Percentiles rank a stretch among this genome's conserved stretches.
phyloP scores from a whole-genome alignment of 2,113 vertebrate species.

The Hirundichthys speculiger region DNA sequence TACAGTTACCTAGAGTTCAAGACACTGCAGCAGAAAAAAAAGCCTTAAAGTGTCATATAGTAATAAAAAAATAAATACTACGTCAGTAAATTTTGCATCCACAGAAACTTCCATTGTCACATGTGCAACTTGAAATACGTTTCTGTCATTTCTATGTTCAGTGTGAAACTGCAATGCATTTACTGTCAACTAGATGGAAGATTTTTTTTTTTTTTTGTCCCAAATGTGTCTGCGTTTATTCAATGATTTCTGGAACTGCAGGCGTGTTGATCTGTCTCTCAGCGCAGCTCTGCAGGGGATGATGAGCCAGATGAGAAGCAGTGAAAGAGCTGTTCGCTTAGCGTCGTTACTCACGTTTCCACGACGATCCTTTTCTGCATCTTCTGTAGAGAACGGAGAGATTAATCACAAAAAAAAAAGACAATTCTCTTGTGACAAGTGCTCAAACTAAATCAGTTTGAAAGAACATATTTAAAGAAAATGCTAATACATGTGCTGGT shows the following conservation, averaged over 20 bases:
- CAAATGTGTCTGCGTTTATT: too few relatives aligned
- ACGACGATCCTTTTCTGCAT: slow-evolving; percentile 46
- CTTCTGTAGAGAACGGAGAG: slow-evolving; percentile 54
- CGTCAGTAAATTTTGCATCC: too few relatives aligned
- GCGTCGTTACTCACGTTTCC: slow-evolving; percentile 72
- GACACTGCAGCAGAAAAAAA: too few relatives aligned
- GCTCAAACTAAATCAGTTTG: background rate
- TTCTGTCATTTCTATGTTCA: too few relatives aligned
- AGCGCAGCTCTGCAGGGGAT: background rate
- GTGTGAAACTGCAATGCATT: too few relatives aligned
- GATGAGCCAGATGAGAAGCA: slow-evolving; percentile 55
- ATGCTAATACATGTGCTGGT: slow-evolving; percentile 3
- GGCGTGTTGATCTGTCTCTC: background rate
- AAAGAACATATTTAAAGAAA: background rate
- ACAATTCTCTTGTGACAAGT: background rate
- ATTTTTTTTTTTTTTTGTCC: too few relatives aligned
- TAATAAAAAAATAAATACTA: too few relatives aligned
- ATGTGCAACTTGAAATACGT: too few relatives aligned
- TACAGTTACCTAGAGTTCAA: too few relatives aligned
- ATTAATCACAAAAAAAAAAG: background rate
- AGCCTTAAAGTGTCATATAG: too few relatives aligned
- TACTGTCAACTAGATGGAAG: too few relatives aligned
- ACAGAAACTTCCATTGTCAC: too few relatives aligned
- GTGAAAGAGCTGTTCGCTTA: background rate
- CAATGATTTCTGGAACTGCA: background rate